Evolutionary conservation across 2,113 vertebrate genomes (phyloP).

Genomic region (Leuciscus idus): DNA sequence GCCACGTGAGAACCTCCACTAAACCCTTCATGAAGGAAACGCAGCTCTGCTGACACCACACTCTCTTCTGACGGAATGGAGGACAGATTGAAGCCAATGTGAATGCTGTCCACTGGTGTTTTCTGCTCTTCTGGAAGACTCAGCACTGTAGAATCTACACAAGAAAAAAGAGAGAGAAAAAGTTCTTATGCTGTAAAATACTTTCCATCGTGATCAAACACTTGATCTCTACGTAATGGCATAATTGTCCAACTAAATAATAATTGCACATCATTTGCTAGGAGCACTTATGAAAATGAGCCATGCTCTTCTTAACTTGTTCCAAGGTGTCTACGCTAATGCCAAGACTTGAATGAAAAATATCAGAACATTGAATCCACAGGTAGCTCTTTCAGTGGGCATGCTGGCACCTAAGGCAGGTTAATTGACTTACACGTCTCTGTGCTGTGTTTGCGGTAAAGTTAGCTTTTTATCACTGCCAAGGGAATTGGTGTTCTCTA

Average conservation of each 20-base stretch:
- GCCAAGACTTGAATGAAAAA: slow-evolving; percentile 40
- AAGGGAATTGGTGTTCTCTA: slow-evolving; percentile 19
- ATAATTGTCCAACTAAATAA: slow-evolving; percentile 42
- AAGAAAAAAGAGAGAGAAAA: slow-evolving; percentile 3
- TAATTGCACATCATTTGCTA: slow-evolving; percentile 52
- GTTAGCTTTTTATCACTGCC: slow-evolving; percentile 1
- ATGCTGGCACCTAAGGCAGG: slow-evolving; percentile 23
- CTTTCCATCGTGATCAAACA: slow-evolving; percentile 34
- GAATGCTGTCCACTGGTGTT: slow-evolving; percentile 56
- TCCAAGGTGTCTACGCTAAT: slow-evolving; percentile 32
- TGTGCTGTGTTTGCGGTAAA: slow-evolving; percentile 10
- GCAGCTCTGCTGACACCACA: slow-evolving; percentile 79
- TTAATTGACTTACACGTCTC: slow-evolving; percentile 20
- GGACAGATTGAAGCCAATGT: slow-evolving; percentile 81
- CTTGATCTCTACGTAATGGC: slow-evolving; percentile 24
- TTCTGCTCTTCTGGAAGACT: slow-evolving; percentile 51
- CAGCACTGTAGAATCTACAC: slow-evolving; percentile 30
- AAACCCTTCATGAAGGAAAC: slow-evolving; percentile 65
- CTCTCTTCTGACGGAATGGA: slow-evolving; percentile 79
- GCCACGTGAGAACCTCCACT: slow-evolving; percentile 64
- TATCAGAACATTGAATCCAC: slow-evolving; percentile 30
- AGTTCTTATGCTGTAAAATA: slow-evolving; percentile 14
- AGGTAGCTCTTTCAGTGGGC: slow-evolving; percentile 31
- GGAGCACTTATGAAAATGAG: slow-evolving; percentile 30
- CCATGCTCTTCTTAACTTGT: slow-evolving; percentile 19